Conservation (phyloP, 2,888 invertebrate species). For the Yponomeuta plumbellus region DNA sequence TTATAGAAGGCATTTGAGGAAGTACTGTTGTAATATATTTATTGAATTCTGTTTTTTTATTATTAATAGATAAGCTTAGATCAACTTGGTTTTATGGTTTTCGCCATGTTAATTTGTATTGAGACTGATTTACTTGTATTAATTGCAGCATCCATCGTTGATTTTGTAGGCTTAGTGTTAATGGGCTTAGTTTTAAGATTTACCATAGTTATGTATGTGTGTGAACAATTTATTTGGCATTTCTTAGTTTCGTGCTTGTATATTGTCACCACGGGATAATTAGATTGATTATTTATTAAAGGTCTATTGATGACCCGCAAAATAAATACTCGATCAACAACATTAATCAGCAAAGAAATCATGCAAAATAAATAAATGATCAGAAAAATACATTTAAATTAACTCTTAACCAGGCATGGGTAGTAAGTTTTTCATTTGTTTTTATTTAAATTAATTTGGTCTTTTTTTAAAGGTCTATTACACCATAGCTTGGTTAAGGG, state of each 20-base stretch:
- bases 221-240: neutral
- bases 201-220: neutral
- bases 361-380: too few species aligned
- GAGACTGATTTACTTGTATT: neutral
- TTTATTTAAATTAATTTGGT: too few species aligned
- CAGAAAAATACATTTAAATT: too few species aligned
- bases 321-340: too few species aligned
- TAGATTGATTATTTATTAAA: neutral
- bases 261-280: neutral
- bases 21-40: neutral
- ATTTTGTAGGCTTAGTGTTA: neutral
- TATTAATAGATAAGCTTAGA: neutral
- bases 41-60: neutral
- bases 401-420: too few species aligned
- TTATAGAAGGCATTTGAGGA: neutral
- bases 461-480: too few species aligned
- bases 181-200: neutral
- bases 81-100: neutral
- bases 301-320: too few species aligned
- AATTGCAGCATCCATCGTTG: neutral
- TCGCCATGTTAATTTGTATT: neutral
- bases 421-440: too few species aligned
- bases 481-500: too few species aligned
- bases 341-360: too few species aligned
- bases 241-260: neutral